Base-by-base conservation (phyloP, 1,140 invertebrate species). In the Macrosteles quadrilineatus region DNA sequence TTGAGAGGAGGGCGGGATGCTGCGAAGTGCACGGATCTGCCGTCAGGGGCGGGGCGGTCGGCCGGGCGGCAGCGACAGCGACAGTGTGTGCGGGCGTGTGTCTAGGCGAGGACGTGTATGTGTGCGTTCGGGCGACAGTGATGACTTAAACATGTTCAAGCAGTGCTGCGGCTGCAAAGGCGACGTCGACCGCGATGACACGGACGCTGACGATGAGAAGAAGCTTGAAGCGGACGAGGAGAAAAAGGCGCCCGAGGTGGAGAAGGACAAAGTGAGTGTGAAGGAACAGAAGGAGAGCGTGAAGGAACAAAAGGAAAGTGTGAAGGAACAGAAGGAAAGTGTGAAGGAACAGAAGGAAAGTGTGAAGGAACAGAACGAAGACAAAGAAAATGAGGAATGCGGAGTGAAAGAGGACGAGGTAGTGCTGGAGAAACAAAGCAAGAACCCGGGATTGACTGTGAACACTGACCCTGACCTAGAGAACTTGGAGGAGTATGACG, bases 91-190 rank as follows among this genome's bases (percentile, higher is more conserved):
- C 32, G 32, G 32, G 32, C 4, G 32, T 9, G 55, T 9, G 55
- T 2, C 27, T 2, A 27, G 55, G 14, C 14, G 55, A 21, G 55
- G 11, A 23, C 23, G 55, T 59, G 55, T 59, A 19, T 4, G 21
- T 25, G 14, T 6, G 55, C 23, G 55, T 14, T 6, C 21, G 55
- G 9, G 55, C 9, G 4, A 2, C 9, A 4, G 55, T 27, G 21
- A 59, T 59, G 55, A 59, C 21, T 59, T 59, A 59, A 19, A 14
- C 32, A 69, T 69, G 68, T 69, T 69, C 45, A 69, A 69, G 62
- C 72, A 69, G 53, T 69, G 68, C 40, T 69, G 68, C 45, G 68
- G 68, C 62, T 69, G 68, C 45, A 63, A 63, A 40, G 45, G 43
- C 36, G 32, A 25, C 32, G 32, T 27, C n/a, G 62, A 69, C 25